Evolutionary conservation across 2,113 vertebrate genomes (phyloP).

Genomic region (Callipepla squamata): DNA sequence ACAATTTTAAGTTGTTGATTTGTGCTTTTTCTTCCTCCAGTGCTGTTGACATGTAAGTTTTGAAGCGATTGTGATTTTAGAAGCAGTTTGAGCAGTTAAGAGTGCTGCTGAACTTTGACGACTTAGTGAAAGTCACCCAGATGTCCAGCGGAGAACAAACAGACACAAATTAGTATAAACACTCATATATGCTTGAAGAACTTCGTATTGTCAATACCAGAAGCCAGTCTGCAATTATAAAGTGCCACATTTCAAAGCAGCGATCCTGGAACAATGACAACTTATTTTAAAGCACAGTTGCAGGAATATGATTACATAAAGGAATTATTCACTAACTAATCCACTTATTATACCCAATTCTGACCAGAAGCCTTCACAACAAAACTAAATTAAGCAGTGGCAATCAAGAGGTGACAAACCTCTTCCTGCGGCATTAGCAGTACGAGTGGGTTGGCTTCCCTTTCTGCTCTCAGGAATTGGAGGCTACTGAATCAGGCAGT

Average conservation of each 20-base stretch:
- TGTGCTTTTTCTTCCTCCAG: neutral
- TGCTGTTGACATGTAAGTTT: neutral
- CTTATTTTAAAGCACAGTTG: neutral
- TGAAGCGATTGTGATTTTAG: neutral
- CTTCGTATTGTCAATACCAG: neutral
- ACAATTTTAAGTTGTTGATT: neutral
- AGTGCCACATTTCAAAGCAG: constrained; percentile 38
- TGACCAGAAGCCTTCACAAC: neutral
- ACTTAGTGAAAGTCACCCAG: neutral
- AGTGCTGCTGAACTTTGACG: neutral
- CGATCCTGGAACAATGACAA: constrained; percentile 36
- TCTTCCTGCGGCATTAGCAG: neutral
- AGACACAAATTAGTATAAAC: neutral
- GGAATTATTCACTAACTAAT: neutral
- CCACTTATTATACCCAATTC: neutral
- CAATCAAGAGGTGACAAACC: neutral
- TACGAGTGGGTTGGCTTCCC: neutral
- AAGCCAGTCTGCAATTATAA: constrained; percentile 9
- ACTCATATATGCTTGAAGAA: neutral
- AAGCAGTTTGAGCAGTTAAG: neutral
- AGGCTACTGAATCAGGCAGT: neutral
- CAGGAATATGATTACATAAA: constrained; percentile 26
- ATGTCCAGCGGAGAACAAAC: neutral
- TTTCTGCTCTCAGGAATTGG: neutral
- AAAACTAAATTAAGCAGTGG: neutral